phyloP scores from a whole-genome alignment of 2,113 vertebrate species.

The Clarias gariepinus region DNA sequence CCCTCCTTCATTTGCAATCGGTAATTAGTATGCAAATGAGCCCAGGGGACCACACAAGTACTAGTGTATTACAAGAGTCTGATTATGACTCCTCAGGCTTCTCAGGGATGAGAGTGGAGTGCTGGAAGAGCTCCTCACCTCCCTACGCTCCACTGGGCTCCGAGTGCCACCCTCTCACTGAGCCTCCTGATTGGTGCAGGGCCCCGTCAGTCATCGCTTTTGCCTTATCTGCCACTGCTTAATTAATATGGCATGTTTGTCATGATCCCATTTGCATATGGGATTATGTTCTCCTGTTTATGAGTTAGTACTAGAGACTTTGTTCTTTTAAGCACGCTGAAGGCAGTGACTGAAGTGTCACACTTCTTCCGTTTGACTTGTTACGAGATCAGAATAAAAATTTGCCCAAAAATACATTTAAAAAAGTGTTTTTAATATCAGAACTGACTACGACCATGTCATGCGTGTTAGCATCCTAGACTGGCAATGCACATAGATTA shows the following conservation, averaged over 20 bases:
- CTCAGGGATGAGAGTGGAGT: constrained; percentile 54
- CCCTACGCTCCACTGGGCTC: constrained; percentile 30
- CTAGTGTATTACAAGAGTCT: constrained; percentile 95
- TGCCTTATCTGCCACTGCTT: constrained; percentile 35
- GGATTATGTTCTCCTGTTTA: constrained; percentile 45
- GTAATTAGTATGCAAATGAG: constrained; percentile 98
- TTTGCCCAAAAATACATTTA: neutral
- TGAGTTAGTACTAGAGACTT: constrained; percentile 16
- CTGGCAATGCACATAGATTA: constrained; percentile 21
- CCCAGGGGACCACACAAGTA: constrained; percentile 93
- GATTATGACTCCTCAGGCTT: constrained; percentile 78
- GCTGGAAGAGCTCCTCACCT: constrained; percentile 47
- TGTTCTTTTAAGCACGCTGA: neutral
- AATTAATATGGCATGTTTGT: constrained; percentile 38
- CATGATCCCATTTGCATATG: constrained; percentile 42
- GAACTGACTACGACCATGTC: neutral
- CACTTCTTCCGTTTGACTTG: neutral
- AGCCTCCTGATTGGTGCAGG: constrained; percentile 33
- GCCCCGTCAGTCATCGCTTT: constrained; percentile 30
- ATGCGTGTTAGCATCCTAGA: constrained; percentile 6
- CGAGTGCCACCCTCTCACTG: constrained; percentile 30
- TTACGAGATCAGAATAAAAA: neutral
- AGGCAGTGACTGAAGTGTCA: neutral
- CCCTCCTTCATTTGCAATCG: constrained; percentile 85
- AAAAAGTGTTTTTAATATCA: neutral